phyloP scores from a whole-genome alignment of 1,140 invertebrate genomes.

The Cardiocondyla obscurior region DNA sequence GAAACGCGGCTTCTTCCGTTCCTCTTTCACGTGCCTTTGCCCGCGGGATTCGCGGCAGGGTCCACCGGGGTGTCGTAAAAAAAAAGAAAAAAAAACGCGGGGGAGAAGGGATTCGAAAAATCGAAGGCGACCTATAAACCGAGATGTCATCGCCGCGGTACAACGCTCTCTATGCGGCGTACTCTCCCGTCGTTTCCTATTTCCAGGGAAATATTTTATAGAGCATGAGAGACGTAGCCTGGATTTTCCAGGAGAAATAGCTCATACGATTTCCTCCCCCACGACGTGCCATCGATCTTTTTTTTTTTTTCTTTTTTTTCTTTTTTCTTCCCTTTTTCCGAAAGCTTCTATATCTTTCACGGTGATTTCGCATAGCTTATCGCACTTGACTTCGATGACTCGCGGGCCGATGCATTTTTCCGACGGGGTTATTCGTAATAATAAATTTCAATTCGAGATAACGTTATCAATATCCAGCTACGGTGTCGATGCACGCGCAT shows the following conservation, averaged over 20 bases:
- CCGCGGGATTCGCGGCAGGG: neutral
- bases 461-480: neutral
- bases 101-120: conserved; percentile 7
- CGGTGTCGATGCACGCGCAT: neutral
- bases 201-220: conserved; percentile 23
- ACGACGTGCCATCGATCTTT: neutral
- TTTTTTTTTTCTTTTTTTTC: neutral
- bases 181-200: neutral
- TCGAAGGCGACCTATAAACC: conserved; percentile 64
- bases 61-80: conserved; percentile 42
- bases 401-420: neutral
- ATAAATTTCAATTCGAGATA: neutral
- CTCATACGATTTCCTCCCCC: neutral
- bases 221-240: neutral
- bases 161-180: neutral
- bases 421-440: neutral
- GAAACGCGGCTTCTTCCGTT: neutral
- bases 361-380: neutral
- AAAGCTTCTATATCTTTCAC: too few species aligned
- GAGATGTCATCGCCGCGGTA: conserved; percentile 30
- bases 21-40: neutral
- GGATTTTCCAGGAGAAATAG: neutral
- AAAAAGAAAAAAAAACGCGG: too few species aligned
- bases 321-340: too few species aligned
- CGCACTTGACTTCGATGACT: neutral